phyloP scores from a whole-genome alignment of 2,888 invertebrate species.

The Oxytorus armatus region DNA sequence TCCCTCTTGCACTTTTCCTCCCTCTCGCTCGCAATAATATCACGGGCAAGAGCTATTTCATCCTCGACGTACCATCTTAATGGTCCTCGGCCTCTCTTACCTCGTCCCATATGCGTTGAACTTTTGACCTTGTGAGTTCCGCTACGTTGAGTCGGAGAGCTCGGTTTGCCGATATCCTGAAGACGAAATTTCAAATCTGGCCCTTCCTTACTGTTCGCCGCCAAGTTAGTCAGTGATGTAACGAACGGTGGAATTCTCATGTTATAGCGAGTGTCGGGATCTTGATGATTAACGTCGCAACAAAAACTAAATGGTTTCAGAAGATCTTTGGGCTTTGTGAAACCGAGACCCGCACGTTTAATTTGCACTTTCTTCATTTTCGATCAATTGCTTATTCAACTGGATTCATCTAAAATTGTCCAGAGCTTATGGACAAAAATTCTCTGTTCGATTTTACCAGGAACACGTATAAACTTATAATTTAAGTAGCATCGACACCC shows the following conservation, averaged over 20 bases:
- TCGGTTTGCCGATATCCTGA: conserved; percentile 71
- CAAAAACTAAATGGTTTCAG: conserved; percentile 79
- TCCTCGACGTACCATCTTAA: conserved; percentile 77
- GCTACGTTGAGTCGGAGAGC: conserved; percentile 33
- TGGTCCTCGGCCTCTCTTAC: conserved; percentile 74
- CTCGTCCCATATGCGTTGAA: conserved; percentile 64
- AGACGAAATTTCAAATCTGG: conserved; percentile 76
- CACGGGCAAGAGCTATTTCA: conserved; percentile 74
- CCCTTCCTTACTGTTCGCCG: conserved; percentile 69
- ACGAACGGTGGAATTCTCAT: conserved; percentile 67
- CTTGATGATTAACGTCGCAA: conserved; percentile 74
- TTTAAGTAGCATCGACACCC: too few relatives aligned
- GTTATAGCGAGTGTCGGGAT: conserved; percentile 70
- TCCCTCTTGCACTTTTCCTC: conserved; percentile 66
- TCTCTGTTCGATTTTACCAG: too few relatives aligned
- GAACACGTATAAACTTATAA: too few relatives aligned
- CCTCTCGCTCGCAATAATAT: conserved; percentile 67
- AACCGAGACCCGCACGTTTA: conserved; percentile 35
- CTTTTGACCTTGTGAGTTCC: conserved; percentile 60
- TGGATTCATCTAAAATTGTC: background rate
- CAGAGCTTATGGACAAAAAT: too few relatives aligned
- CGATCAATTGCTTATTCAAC: background rate
- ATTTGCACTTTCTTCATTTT: conserved; percentile 57
- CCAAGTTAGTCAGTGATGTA: conserved; percentile 67
- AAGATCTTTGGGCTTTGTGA: conserved; percentile 48